Evolutionary conservation across 2,888 invertebrate species (phyloP).

Genomic region (Lasioglossum calceatum): DNA sequence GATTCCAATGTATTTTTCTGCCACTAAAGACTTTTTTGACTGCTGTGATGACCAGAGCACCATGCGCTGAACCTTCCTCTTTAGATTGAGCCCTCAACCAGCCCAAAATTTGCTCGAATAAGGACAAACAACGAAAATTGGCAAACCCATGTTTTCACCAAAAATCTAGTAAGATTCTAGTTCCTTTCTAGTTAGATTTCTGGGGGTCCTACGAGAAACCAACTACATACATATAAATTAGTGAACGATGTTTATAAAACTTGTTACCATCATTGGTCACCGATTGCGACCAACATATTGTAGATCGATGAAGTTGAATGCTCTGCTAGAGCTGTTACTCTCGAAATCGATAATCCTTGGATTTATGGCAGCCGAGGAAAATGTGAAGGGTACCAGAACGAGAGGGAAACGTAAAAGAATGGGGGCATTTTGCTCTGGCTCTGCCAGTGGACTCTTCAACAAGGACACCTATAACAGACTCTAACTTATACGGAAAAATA

Average conservation of each 20-base stretch:
- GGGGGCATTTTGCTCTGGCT: neutral
- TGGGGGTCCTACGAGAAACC: neutral
- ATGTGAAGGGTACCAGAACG: slow-evolving; percentile 5
- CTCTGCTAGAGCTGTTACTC: neutral
- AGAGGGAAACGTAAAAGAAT: neutral
- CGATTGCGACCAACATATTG: neutral
- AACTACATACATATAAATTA: neutral
- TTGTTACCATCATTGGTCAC: neutral
- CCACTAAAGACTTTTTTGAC: too few species aligned
- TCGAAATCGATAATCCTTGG: neutral
- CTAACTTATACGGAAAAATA: too few species aligned
- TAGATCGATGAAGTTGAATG: neutral
- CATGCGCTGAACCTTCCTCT: too few species aligned
- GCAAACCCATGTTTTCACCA: too few species aligned
- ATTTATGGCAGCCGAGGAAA: neutral
- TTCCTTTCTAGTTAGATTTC: too few species aligned
- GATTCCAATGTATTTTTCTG: too few species aligned
- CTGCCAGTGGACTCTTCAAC: neutral
- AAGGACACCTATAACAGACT: neutral
- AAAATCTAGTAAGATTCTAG: too few species aligned
- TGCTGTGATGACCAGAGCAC: too few species aligned
- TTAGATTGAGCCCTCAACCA: too few species aligned
- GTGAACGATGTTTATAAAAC: neutral
- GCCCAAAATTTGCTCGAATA: too few species aligned
- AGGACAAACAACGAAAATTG: too few species aligned